Base-by-base conservation (phyloP, 2,888 invertebrate species). In the Synergus itoensis region DNA sequence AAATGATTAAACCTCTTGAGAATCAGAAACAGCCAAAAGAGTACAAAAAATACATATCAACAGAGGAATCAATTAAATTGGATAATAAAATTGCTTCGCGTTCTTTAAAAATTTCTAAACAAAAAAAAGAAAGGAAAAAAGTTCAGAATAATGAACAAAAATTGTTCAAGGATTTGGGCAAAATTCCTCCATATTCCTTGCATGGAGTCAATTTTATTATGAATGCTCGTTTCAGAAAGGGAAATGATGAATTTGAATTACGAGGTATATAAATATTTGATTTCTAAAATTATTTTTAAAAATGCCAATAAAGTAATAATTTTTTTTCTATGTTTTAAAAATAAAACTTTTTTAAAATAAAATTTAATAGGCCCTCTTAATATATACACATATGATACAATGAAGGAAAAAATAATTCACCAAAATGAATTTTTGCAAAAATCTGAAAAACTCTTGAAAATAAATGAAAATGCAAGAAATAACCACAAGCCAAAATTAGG, bases 151-250 rank as follows among this genome's bases (percentile, higher is more conserved):
- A 60, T 9, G 60, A 21, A 18, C 9, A 60, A 8, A n/a, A 60
- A 2, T 18, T 60, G 18, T 60, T 60, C 21, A 60, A 60, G 11
- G 11, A 18, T 18, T 21, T 60, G 21, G 60, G 60, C n/a, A 60
- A 21, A 60, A 60, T 60, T 11, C 60, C 60, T 3, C 11, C 60
- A 60, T 60, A n/a, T 60, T 60, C 60, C 4, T 60, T 60, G 60
- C 60, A 60, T 21, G 60, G 60, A 60, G 60, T 60, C n/a, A 60
- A 60, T 60, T 18, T 60, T 21, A 60, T 60, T 21, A 60, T 60
- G 60, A 60, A 60, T 60, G 4, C 60, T 60, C 21, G 21, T 60
- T 60, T 14, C 12, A 60, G 21, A 60, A 60, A 60, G 12, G 12
- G 4, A 21, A 18, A 60, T 21, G 14, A 12, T 60, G 21, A 60